Evolutionary conservation across 2,888 invertebrate genomes (phyloP).

Genomic region (Meteorus colon): DNA sequence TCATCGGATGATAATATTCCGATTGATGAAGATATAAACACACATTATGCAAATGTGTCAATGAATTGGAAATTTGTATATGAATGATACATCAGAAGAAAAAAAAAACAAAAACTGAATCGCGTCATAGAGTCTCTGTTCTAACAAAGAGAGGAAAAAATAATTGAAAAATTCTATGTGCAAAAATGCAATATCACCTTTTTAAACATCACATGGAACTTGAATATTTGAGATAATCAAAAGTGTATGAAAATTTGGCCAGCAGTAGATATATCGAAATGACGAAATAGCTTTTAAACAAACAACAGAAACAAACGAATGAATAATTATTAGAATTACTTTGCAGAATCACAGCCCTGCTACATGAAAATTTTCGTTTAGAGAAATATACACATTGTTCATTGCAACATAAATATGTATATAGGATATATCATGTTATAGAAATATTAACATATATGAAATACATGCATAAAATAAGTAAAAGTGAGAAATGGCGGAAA

Average conservation of each 20-base stretch:
- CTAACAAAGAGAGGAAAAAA: not conserved
- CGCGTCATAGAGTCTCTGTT: not conserved
- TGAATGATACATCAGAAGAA: not conserved
- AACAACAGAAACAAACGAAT: constrained; percentile 4
- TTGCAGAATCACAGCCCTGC: constrained; percentile 37
- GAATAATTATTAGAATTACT: constrained; percentile 36
- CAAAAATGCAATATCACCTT: not conserved
- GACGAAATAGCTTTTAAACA: not conserved
- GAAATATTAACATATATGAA: constrained; percentile 47
- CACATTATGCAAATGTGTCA: constrained; percentile 31
- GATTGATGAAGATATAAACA: constrained; percentile 15
- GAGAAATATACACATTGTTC: constrained; percentile 59
- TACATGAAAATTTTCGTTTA: constrained; percentile 33
- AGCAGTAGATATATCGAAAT: not conserved
- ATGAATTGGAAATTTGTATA: constrained; percentile 30
- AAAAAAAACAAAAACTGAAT: not conserved
- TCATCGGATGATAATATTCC: not conserved
- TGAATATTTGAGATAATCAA: not conserved
- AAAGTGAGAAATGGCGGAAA: constrained; percentile 46
- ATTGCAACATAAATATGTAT: constrained; percentile 73
- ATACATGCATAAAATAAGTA: constrained; percentile 56
- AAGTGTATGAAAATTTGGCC: not conserved
- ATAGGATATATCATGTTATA: constrained; percentile 67
- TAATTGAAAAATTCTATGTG: not conserved
- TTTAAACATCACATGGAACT: not conserved